phyloP scores from a whole-genome alignment of 2,797 vertebrate species.

The Pelochelys cantorii region DNA sequence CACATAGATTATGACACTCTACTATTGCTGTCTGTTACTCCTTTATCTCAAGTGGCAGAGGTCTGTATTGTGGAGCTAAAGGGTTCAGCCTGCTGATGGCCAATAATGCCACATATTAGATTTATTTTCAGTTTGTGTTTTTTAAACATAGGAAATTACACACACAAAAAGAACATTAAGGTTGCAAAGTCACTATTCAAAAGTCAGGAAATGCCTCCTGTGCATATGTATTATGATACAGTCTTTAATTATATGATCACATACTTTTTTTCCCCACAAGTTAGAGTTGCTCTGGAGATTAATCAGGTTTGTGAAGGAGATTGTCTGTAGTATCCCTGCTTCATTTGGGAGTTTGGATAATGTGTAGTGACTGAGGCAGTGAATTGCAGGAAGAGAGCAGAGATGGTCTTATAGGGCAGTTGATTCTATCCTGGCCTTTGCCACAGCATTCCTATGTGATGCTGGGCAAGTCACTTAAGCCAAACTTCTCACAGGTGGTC shows the following conservation, averaged over 20 bases:
- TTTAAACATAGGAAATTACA: background rate
- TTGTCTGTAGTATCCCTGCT: background rate
- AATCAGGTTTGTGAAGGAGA: background rate
- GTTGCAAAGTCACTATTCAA: background rate
- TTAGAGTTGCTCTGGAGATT: background rate
- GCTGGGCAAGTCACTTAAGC: background rate
- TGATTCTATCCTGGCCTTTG: background rate
- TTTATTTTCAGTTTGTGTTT: background rate
- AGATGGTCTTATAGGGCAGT: background rate
- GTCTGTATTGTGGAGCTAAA: background rate
- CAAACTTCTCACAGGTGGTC: background rate
- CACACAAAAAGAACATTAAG: background rate
- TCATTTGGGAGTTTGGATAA: background rate
- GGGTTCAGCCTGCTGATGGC: background rate
- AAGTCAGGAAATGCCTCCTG: background rate
- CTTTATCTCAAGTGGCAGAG: background rate
- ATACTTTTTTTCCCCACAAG: slow-evolving; percentile 25
- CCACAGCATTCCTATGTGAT: background rate
- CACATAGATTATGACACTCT: background rate
- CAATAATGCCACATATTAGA: background rate
- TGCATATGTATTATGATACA: background rate
- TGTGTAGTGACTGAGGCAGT: slow-evolving; percentile 17
- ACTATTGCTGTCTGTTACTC: background rate
- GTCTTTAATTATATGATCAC: slow-evolving; percentile 35
- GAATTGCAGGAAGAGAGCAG: slow-evolving; percentile 8